Evolutionary conservation across 2,888 invertebrate genomes (phyloP).

Genomic region (Drosophila macrospina): DNA sequence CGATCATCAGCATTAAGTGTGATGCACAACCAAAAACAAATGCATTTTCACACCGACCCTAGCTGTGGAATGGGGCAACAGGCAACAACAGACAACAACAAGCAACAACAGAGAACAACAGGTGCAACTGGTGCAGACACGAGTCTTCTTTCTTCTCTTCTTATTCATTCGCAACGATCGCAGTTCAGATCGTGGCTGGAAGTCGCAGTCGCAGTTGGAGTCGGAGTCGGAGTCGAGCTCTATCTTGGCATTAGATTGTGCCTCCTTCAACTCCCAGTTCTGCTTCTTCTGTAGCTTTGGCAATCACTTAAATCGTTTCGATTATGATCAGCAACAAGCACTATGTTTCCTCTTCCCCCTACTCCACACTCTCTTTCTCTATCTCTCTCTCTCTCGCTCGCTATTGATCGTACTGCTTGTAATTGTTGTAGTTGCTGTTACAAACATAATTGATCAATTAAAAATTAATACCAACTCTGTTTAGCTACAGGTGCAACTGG

Average conservation of each 20-base stretch:
- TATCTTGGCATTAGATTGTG: constrained; percentile 22
- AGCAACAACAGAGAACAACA: too few relatives aligned
- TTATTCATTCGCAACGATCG: constrained; percentile 17
- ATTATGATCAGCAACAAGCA: constrained; percentile 74
- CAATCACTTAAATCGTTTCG: constrained; percentile 77
- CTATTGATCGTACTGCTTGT: constrained; percentile 25
- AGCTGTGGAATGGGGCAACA: constrained; percentile 16
- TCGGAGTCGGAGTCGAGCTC: background rate
- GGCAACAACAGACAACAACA: too few relatives aligned
- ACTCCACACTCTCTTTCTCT: background rate
- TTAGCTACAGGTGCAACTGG: constrained; percentile 62
- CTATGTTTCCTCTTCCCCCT: constrained; percentile 59
- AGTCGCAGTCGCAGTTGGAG: constrained; percentile 1
- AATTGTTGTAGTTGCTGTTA: constrained; percentile 34
- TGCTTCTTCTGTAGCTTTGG: constrained; percentile 49
- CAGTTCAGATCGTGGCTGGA: constrained; percentile 40
- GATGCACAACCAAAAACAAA: constrained; percentile 54
- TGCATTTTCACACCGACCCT: constrained; percentile 70
- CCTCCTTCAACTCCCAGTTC: constrained; percentile 21
- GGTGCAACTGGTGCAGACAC: constrained; percentile 68
- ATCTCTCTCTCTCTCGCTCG: constrained; percentile 7
- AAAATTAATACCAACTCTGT: constrained; percentile 75
- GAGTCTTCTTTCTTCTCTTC: constrained; percentile 19
- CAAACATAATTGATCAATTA: constrained; percentile 76
- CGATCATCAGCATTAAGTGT: constrained; percentile 58